A percentile compares a stretch with the other conserved stretches of the same genome.
phyloP scores from a whole-genome alignment of 2,888 invertebrate genomes.

The Mimachlamys varia region DNA sequence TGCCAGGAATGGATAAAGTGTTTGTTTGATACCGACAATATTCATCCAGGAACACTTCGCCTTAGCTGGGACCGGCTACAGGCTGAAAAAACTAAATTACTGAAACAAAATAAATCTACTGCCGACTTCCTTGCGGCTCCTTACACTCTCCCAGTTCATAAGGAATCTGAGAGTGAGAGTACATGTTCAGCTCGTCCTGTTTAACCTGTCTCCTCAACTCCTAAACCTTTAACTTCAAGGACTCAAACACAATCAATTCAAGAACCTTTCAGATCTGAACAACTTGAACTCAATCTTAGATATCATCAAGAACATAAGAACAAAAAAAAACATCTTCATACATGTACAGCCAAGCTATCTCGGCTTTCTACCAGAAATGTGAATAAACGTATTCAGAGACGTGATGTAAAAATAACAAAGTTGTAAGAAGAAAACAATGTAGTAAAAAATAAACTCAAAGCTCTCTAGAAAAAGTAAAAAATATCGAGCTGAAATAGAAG shows the following conservation, averaged over 20 bases:
- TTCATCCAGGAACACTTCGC: neutral
- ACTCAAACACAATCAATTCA: neutral
- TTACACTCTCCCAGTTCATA: neutral
- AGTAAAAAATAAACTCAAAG: neutral
- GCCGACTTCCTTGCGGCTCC: neutral
- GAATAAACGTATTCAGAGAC: neutral
- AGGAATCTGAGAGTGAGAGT: neutral
- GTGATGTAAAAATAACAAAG: neutral
- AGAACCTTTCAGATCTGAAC: neutral
- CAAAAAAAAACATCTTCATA: neutral
- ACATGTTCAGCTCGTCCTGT: neutral
- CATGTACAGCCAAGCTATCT: neutral
- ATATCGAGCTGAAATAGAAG: neutral
- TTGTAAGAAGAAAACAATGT: neutral
- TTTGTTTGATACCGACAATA: neutral
- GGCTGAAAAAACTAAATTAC: neutral
- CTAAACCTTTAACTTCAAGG: neutral
- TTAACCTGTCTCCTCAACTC: neutral
- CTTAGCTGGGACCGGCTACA: neutral
- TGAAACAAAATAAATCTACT: neutral
- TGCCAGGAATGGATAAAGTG: neutral
- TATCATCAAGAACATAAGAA: neutral
- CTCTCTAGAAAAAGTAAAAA: neutral
- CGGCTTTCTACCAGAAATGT: neutral
- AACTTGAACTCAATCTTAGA: neutral